These are phyloP conservation scores for Sylvia atricapilla DNA, from an alignment of 2,113 vertebrate species.

Conservation along the genomic window DNA sequence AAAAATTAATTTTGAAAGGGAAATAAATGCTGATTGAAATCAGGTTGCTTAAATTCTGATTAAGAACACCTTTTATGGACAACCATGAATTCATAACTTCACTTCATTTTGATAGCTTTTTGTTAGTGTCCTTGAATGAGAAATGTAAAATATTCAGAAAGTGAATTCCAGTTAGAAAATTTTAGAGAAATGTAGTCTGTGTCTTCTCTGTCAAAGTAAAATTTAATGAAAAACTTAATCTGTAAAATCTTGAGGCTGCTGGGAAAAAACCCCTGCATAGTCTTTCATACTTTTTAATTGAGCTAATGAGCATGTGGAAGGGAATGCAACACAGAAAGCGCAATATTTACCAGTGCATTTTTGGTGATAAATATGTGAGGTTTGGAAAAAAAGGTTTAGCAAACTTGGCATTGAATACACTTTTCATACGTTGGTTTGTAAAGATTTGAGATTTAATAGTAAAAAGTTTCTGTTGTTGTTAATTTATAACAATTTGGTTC, in stretches of 20 bases:
- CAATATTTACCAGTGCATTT: not conserved
- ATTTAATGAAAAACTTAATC: not conserved
- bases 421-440: not conserved
- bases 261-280: not conserved
- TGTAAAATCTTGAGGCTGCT: not conserved
- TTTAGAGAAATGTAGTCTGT: no score
- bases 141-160: not conserved
- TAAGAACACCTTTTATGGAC: not conserved
- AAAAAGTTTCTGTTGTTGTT: not conserved
- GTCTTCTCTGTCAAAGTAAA: not conserved
- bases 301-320: not conserved
- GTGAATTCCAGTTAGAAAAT: not conserved
- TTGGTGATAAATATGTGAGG: not conserved
- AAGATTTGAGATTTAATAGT: not conserved
- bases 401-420: not conserved
- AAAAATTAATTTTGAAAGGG: not conserved
- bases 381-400: not conserved
- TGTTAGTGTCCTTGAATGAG: not conserved
- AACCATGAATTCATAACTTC: not conserved
- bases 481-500: not conserved
- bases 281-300: not conserved
- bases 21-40: not conserved
- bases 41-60: not conserved
- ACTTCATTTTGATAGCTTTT: not conserved
- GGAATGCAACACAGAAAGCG: not conserved